These are phyloP conservation scores for Blomia tropicalis DNA, from an alignment of 2,888 invertebrate species.

Conservation along the genomic window DNA sequence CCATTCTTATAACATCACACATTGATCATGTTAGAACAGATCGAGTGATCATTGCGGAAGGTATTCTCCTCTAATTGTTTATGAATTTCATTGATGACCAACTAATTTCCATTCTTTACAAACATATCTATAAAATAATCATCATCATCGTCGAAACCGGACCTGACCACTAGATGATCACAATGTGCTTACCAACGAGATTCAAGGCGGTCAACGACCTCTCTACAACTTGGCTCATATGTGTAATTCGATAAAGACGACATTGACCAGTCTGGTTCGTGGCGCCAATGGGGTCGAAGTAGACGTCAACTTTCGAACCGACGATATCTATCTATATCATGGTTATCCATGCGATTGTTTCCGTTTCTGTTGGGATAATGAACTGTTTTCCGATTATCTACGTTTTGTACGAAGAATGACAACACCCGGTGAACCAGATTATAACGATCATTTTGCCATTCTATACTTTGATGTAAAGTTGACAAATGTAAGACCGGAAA, in stretches of 20 bases:
- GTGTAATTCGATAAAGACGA: constrained; percentile 28
- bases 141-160: too few species aligned
- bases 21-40: too few species aligned
- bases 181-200: background rate
- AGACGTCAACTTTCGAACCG: constrained; percentile 26
- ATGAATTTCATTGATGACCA: too few species aligned
- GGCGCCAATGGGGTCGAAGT: constrained; percentile 29
- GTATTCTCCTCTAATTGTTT: too few species aligned
- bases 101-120: too few species aligned
- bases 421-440: background rate
- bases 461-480: constrained; percentile 11
- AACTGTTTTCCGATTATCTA: constrained; percentile 25
- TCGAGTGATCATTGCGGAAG: too few species aligned
- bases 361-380: constrained; percentile 27
- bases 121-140: too few species aligned
- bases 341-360: constrained; percentile 30
- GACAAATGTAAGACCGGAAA: background rate
- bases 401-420: background rate
- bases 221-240: constrained; percentile 29
- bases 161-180: too few species aligned
- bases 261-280: constrained; percentile 23
- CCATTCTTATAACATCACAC: too few species aligned
- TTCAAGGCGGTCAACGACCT: constrained; percentile 22
- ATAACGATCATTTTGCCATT: background rate
- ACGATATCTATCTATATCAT: constrained; percentile 26